Evolutionary conservation across 2,113 vertebrate genomes (phyloP).

Genomic region (Pterocles gutturalis): DNA sequence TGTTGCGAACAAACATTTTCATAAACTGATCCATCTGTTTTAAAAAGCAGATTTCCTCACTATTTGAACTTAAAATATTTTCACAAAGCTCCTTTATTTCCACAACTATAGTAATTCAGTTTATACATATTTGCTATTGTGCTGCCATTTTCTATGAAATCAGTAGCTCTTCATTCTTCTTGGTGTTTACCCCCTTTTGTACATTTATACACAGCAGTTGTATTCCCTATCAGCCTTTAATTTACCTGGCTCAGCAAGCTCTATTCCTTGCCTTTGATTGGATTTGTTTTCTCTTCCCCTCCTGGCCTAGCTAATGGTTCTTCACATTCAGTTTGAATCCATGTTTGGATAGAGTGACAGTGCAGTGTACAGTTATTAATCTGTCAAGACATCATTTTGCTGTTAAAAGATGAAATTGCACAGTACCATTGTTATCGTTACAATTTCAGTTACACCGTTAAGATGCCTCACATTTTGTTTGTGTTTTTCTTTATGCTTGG

Average conservation of each 20-base stretch:
- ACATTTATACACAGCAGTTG: not conserved
- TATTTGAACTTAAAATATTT: not conserved
- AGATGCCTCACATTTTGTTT: not conserved
- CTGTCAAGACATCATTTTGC: conserved; percentile 3
- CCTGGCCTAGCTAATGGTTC: not conserved
- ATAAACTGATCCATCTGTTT: not conserved
- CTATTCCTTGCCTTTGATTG: not conserved
- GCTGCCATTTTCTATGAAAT: not conserved
- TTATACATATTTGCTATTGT: not conserved
- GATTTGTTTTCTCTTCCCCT: not conserved
- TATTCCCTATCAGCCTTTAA: not conserved
- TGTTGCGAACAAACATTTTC: not conserved
- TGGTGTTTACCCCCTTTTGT: not conserved
- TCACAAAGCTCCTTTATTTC: not conserved
- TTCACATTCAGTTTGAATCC: not conserved
- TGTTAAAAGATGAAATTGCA: conserved; percentile 2
- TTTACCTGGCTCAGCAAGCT: not conserved
- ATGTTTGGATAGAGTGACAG: not conserved
- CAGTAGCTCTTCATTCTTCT: not conserved
- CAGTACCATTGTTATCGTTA: rapidly evolving
- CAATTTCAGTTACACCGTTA: not conserved
- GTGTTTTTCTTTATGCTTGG: not conserved
- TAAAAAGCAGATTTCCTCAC: not conserved
- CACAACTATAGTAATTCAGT: not conserved
- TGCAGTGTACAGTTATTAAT: not conserved